phyloP scores from a whole-genome alignment of 2,113 vertebrate genomes.

The Perca flavescens region DNA sequence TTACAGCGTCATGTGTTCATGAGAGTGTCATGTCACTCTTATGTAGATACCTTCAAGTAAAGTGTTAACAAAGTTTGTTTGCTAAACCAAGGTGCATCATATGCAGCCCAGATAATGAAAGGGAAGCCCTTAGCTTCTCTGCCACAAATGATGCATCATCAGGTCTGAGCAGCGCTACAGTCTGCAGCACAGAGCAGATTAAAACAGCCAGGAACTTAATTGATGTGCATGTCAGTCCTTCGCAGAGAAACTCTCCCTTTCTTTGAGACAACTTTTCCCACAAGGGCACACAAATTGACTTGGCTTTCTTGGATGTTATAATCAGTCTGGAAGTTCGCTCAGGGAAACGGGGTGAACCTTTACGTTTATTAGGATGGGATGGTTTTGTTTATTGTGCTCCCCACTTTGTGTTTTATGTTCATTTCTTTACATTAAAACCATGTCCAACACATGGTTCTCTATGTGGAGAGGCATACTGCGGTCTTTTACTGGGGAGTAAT shows the following conservation, averaged over 20 bases:
- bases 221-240: conserved; percentile 3
- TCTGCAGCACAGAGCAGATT: conserved; percentile 1
- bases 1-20: too few relatives aligned
- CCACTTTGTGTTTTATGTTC: neutral
- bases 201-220: conserved; percentile 15
- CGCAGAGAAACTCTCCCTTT: neutral
- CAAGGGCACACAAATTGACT: neutral
- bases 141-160: conserved; percentile 10
- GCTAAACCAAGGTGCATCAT: neutral
- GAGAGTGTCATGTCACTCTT: too few relatives aligned
- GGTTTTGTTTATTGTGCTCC: neutral
- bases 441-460: neutral
- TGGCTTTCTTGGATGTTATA: neutral
- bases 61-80: neutral
- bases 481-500: conserved; percentile 35
- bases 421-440: conserved; percentile 22
- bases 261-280: conserved; percentile 4
- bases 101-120: conserved; percentile 15
- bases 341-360: neutral
- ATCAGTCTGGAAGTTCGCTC: neutral
- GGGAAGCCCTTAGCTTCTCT: neutral
- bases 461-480: conserved; percentile 20
- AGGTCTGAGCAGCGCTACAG: conserved; percentile 6
- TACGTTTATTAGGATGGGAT: neutral
- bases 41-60: too few relatives aligned